Base-by-base conservation (phyloP, 1,140 invertebrate genomes). In the Drosophila malerkotliana region DNA sequence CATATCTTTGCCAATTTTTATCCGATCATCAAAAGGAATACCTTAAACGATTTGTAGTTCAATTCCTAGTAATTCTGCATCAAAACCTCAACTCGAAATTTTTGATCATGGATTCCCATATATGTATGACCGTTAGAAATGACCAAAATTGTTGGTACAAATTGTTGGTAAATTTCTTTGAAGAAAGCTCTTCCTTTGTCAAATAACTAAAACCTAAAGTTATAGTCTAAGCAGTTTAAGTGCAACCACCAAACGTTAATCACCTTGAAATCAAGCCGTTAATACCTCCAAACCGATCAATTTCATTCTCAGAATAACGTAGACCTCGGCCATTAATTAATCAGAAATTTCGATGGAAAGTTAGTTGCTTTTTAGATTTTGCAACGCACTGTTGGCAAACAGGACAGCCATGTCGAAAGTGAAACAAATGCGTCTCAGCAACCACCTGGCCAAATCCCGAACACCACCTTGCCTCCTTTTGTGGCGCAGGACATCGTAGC, bases 401-500 rank as follows among this genome's bases (percentile, higher is more conserved):
- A 32, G 8, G 9, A 7, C 34, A 12, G 34, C 3, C 26, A 3
- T 14, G 8, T 18, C 21, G 14, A 67, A 67, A 67, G 63, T 67
- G 63, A 52, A 63, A 67, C 59, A 67, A 67, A 67, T 67, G 47
- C 18, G n/a, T 24, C 47, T 64, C 28, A n/a, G 7, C 6, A 39
- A 47, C 8, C 14, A 64, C 10, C 12, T 28, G 41, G n/a, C 41
- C 41, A 18, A 14, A 7, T 10, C 12, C 34, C 9, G 9, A 10
- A 1, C 9, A 37, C 9, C 12, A 41, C 39, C 39, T 41, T n/a
- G 39, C 39, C 14, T 44, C 41, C 10, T 37, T 37, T 37, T n/a
- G 34, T 4, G 34, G 12, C 34, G 10, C 62, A 8, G 12, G 21
- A 41, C n/a, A 12, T 44, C 4, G 34, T 37, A 12, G 10, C 18